Percentiles rank a stretch among this genome's conserved stretches.
phyloP scores from a whole-genome alignment of 2,797 vertebrate species.

The Dendrocincla tyrannina region DNA sequence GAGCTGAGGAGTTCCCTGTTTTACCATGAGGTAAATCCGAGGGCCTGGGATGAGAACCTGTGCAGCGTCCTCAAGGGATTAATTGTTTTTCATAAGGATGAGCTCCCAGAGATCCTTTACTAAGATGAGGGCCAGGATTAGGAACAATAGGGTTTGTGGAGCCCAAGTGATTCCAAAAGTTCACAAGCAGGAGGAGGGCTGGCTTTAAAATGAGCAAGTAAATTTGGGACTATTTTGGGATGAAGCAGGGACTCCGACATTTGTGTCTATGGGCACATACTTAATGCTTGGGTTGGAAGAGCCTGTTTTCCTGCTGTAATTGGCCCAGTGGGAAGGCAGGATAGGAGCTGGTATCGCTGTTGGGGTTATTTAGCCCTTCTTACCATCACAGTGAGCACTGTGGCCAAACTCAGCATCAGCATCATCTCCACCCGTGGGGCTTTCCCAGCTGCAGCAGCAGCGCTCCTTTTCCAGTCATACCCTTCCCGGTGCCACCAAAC shows the following conservation, averaged over 20 bases:
- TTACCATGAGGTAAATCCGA: neutral
- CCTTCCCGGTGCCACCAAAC: neutral
- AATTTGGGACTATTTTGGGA: neutral
- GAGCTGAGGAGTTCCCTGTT: neutral
- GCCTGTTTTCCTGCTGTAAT: slow-evolving; percentile 15
- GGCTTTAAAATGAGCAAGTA: neutral
- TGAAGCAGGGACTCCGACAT: neutral
- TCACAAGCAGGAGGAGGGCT: neutral
- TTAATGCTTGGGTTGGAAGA: neutral
- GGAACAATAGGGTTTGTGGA: neutral
- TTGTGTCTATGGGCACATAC: neutral
- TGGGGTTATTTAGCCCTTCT: neutral
- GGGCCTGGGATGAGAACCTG: neutral
- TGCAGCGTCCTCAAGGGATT: neutral
- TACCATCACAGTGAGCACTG: neutral
- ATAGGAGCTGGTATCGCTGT: neutral
- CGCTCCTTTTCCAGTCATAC: neutral
- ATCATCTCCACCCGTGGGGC: neutral
- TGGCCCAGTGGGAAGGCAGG: neutral
- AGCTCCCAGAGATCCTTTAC: neutral
- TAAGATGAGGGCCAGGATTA: neutral
- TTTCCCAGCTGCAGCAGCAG: neutral
- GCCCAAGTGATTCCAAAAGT: neutral
- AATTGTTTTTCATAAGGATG: neutral
- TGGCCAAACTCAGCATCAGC: neutral